Evolutionary conservation across 2,888 invertebrate species (phyloP), one percentile per base, ranked within the genome.

Genomic region (Macrosoma leucophasiata): DNA sequence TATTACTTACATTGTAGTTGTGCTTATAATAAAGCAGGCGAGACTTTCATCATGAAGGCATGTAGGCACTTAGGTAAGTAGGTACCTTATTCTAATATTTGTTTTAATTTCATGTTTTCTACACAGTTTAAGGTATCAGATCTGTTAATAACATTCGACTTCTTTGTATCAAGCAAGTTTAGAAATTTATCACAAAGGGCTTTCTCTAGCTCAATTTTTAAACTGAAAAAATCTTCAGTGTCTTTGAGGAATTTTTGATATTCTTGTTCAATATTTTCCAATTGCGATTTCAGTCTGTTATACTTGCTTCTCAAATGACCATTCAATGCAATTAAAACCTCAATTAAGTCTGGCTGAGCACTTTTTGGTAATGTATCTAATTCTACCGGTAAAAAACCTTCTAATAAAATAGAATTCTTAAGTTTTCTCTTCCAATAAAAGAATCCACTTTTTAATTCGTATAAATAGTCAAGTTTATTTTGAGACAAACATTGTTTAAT

Each of bases 131-230:
- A n/a, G n/a, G n/a, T n/a, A n/a, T n/a, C n/a, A n/a, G n/a, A n/a
- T n/a, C n/a, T n/a, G n/a, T n/a, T n/a, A n/a, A n/a, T n/a, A n/a
- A n/a, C n/a, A 63, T 68, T 73, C 1, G 57, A 42, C 37, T 55
- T 65, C 40, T 68, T 65, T 5, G 56, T 29, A 30, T 47, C 53
- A 15, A 74, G 27, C 31, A 72, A 48, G 22, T 57, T 59, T 30
- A 73, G 46, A 53, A 72, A 76, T 41, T 71, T 74, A 23, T 61
- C 56, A 39, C 71, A 67, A 1, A 77, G 53, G 12, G 64, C 56
- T 47, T 59, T 68, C 48, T 77, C 77, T 74, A 76, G 74, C 39
- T 72, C 67, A 35, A 71, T 58, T 62, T 76, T 77, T 18, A 77
- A 52, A 25, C 59, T 60, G 19, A 77, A 52, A 61, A 76, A 76